Evolutionary conservation across 2,113 vertebrate genomes (phyloP).

Genomic region (Siphamia tubifer): DNA sequence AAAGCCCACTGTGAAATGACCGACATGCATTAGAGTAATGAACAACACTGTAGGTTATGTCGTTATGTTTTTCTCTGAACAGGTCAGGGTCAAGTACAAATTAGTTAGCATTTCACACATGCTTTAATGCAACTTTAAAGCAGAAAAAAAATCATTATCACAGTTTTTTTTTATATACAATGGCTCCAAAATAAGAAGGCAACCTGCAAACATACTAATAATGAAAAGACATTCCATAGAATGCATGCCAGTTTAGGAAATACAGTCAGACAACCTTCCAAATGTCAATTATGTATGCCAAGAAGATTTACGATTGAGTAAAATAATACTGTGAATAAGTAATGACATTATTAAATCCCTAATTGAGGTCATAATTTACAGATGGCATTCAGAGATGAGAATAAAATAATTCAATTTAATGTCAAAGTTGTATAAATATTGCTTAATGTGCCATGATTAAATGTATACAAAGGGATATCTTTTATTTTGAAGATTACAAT

Average conservation of each 20-base stretch:
- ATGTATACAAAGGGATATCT: no score
- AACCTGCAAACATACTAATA: no score
- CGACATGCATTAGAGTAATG: not conserved
- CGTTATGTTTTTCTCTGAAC: not conserved
- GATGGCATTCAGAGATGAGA: not conserved
- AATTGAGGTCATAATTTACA: not conserved
- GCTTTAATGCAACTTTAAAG: no score
- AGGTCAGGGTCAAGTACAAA: not conserved
- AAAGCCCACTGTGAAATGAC: not conserved
- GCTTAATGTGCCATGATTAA: not conserved
- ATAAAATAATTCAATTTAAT: slow-evolving; percentile 2
- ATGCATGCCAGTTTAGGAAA: not conserved
- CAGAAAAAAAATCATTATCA: no score
- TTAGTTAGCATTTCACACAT: no score
- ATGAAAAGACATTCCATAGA: not conserved
- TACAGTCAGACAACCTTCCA: not conserved
- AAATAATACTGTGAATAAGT: not conserved
- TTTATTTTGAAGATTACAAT: no score
- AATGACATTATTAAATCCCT: not conserved
- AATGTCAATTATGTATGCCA: not conserved
- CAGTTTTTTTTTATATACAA: no score
- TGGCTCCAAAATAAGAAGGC: no score
- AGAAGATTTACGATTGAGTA: not conserved
- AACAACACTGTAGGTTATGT: not conserved
- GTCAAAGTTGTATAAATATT: not conserved